Percentiles rank a stretch among this genome's conserved stretches.
Evolutionary conservation across 2,113 vertebrate species (phyloP).

Genomic region (Felis chaus): DNA sequence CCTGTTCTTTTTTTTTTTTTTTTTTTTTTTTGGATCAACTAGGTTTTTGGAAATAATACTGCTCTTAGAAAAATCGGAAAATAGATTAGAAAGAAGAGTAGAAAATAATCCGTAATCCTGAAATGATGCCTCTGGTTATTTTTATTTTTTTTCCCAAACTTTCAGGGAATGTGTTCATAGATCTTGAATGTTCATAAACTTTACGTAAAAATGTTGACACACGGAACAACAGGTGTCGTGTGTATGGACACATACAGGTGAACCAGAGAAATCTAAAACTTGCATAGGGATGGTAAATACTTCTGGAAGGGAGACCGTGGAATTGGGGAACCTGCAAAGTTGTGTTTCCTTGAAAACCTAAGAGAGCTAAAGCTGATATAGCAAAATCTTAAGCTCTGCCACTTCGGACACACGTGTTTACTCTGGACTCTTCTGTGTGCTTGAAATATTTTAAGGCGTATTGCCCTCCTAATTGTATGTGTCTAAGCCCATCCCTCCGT

Average conservation of each 20-base stretch:
- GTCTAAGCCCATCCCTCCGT: background rate
- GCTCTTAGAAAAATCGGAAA: background rate
- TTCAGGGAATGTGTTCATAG: conserved; percentile 1
- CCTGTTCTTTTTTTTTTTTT: background rate
- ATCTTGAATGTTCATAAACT: background rate
- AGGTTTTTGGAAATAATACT: background rate
- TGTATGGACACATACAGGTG: background rate
- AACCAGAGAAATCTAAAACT: background rate
- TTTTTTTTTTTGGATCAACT: background rate
- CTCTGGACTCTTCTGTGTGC: background rate
- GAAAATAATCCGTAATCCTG: conserved; percentile 11
- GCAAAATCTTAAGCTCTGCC: background rate
- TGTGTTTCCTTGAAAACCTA: background rate
- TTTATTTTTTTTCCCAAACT: background rate
- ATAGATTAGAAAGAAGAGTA: background rate
- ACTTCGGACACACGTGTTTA: background rate
- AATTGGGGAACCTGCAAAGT: background rate
- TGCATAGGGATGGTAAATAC: background rate
- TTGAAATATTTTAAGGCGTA: background rate
- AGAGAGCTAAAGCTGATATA: background rate
- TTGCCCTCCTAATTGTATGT: background rate
- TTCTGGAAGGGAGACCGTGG: background rate
- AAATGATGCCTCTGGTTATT: background rate
- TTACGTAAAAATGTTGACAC: background rate
- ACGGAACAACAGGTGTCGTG: background rate